A percentile compares a stretch with the other conserved stretches of the same genome.
Conservation (phyloP, 2,888 invertebrate species). For the Lordiphosa fenestrarum region DNA sequence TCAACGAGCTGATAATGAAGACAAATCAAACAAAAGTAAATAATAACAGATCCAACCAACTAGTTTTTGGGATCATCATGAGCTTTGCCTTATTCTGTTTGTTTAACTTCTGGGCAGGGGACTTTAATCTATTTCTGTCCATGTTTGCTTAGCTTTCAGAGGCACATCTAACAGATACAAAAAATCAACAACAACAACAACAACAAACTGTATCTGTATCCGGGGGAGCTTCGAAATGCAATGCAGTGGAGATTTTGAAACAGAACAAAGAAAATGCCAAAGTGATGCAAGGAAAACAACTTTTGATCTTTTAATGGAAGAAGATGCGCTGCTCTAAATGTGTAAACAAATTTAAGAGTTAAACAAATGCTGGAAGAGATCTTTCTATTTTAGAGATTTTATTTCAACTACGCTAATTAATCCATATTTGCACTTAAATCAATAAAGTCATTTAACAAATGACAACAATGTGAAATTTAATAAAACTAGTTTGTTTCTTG, state of each 20-base stretch:
- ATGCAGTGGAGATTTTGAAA: not conserved
- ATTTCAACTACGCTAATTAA: no score
- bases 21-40: slow-evolving; percentile 34
- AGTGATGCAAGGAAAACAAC: not conserved
- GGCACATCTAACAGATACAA: slow-evolving; percentile 16
- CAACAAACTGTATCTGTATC: not conserved
- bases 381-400: not conserved
- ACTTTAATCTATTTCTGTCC: slow-evolving; percentile 18
- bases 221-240: no score
- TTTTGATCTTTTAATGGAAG: slow-evolving; percentile 13
- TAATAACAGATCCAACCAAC: slow-evolving; percentile 7
- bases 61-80: slow-evolving; percentile 17
- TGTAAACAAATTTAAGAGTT: slow-evolving; percentile 4
- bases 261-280: not conserved
- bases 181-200: slow-evolving; percentile 5
- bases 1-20: slow-evolving; percentile 50
- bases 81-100: slow-evolving; percentile 26
- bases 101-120: slow-evolving; percentile 22
- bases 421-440: no score
- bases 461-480: no score
- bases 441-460: no score
- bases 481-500: no score
- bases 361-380: not conserved
- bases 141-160: slow-evolving; percentile 3
- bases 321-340: not conserved